Percentiles rank a stretch among this genome's conserved stretches.
Evolutionary conservation across 2,888 invertebrate species (phyloP).

Genomic region (Incurvaria masculella): DNA sequence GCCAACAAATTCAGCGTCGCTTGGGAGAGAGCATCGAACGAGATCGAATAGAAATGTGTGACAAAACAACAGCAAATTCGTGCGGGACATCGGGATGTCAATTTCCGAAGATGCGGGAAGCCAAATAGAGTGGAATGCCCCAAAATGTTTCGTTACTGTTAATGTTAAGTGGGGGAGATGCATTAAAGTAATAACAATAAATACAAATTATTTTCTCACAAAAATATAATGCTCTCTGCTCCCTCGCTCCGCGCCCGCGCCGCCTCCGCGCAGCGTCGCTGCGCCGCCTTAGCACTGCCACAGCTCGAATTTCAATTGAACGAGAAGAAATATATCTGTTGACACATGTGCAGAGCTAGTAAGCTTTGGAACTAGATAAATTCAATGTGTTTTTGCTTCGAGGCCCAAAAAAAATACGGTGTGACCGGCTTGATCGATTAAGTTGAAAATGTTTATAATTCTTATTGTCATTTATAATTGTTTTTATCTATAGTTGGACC

Average conservation of each 20-base stretch:
- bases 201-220: background rate
- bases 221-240: background rate
- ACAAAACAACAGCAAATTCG: background rate
- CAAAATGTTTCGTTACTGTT: background rate
- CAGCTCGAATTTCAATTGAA: too few relatives aligned
- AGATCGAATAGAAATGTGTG: background rate
- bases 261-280: background rate
- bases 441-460: too few relatives aligned
- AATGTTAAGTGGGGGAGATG: background rate
- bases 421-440: too few relatives aligned
- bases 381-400: too few relatives aligned
- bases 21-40: too few relatives aligned
- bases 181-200: background rate
- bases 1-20: too few relatives aligned
- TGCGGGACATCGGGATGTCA: background rate
- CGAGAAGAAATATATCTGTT: too few relatives aligned
- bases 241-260: background rate
- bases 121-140: background rate
- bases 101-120: background rate
- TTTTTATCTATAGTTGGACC: too few relatives aligned
- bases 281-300: background rate
- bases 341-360: too few relatives aligned
- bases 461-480: too few relatives aligned
- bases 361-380: too few relatives aligned
- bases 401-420: too few relatives aligned